A percentile compares a stretch with the other conserved stretches of the same genome.
These are phyloP conservation scores for Abrostola triplasia DNA, from an alignment of 2,888 invertebrate species.

Conservation along the genomic window DNA sequence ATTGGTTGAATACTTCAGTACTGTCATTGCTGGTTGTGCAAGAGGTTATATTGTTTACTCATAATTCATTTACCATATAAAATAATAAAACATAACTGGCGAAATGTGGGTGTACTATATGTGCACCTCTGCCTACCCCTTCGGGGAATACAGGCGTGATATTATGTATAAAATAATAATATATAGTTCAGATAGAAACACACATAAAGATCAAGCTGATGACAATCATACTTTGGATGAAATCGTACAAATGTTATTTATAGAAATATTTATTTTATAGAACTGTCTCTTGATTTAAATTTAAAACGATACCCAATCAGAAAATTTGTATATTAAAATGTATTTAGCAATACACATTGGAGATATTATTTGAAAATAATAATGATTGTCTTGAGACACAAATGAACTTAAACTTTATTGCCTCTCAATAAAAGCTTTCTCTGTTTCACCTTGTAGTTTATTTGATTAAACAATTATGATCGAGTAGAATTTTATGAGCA, in stretches of 20 bases:
- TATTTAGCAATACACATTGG: background rate
- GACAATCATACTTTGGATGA: no score
- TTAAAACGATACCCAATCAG: no score
- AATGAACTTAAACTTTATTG: conserved; percentile 17
- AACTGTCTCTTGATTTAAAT: no score
- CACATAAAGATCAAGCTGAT: no score
- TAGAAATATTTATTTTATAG: no score
- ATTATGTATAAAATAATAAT: no score
- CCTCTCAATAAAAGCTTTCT: conserved; percentile 21
- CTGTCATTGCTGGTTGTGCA: conserved; percentile 93
- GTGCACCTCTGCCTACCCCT: no score
- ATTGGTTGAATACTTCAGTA: conserved; percentile 93
- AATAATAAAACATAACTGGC: no score
- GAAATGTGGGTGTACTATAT: no score
- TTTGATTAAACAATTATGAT: conserved; percentile 1
- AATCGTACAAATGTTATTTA: no score
- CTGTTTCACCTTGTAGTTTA: conserved; percentile 1
- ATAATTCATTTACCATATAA: background rate
- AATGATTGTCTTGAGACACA: background rate
- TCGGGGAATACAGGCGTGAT: no score
- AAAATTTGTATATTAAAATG: conserved; percentile 12
- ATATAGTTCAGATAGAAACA: no score
- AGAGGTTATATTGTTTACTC: conserved; percentile 74
- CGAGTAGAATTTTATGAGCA: conserved; percentile 11
- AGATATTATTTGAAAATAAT: conserved; percentile 9